Percentiles rank a stretch among this genome's conserved stretches.
phyloP scores from a whole-genome alignment of 2,888 invertebrate species.

The Ormyrus rosae region DNA sequence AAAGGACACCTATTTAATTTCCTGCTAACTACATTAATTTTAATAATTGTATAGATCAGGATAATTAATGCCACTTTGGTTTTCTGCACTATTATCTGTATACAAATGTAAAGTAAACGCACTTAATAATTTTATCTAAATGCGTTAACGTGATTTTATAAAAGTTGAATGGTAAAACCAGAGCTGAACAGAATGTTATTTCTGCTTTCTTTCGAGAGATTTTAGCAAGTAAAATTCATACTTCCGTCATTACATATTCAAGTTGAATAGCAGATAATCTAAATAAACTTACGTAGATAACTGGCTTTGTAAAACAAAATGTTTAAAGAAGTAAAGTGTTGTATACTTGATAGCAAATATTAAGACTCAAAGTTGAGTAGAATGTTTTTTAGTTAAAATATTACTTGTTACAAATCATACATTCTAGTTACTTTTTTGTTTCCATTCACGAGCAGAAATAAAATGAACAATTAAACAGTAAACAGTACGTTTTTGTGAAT shows the following conservation, averaged over 20 bases:
- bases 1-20: too few relatives aligned
- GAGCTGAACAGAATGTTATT: conserved; percentile 10
- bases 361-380: neutral
- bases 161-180: too few relatives aligned
- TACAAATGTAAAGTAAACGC: too few relatives aligned
- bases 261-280: conserved; percentile 19
- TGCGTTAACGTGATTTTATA: too few relatives aligned
- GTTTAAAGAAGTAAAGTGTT: neutral
- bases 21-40: too few relatives aligned
- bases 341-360: neutral
- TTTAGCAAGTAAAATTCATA: conserved; percentile 36
- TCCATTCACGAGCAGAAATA: neutral
- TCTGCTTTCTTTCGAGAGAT: neutral
- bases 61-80: too few relatives aligned
- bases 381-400: neutral
- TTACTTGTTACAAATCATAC: neutral
- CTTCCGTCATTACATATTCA: conserved; percentile 23
- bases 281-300: neutral
- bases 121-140: too few relatives aligned
- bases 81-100: too few relatives aligned
- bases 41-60: too few relatives aligned
- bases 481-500: too few relatives aligned
- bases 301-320: neutral
- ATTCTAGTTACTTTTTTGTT: neutral
- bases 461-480: too few relatives aligned